Evolutionary conservation across 2,113 vertebrate genomes (phyloP).

Genomic region (Prunella fulvescens): DNA sequence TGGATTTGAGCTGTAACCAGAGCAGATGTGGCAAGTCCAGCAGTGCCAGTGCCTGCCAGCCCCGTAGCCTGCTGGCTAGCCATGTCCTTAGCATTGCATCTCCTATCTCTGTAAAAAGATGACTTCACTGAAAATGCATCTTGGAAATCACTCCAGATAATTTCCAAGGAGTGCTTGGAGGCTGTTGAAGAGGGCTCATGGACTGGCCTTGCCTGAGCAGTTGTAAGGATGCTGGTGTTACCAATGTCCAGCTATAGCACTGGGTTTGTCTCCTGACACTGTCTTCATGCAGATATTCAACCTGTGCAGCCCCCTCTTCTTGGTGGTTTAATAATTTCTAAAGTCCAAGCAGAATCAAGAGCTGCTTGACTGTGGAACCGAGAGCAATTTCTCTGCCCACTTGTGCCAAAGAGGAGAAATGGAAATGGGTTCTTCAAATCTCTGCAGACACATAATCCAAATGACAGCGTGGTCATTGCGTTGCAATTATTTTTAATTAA

Average conservation of each 20-base stretch:
- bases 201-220: neutral
- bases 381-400: neutral
- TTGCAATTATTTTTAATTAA: neutral
- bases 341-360: neutral
- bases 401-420: neutral
- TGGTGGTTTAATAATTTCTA: neutral
- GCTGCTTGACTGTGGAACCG: neutral
- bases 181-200: neutral
- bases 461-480: neutral
- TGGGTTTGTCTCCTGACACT: neutral
- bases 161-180: neutral
- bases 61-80: neutral
- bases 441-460: rapidly evolving
- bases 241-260: rapidly evolving
- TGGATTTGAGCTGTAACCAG: neutral
- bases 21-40: neutral
- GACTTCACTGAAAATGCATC: neutral
- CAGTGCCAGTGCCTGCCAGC: neutral
- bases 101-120: neutral
- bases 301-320: neutral
- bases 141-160: neutral
- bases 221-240: rapidly evolving
- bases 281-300: rapidly evolving
- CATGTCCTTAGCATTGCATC: neutral
- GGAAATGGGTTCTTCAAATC: neutral